phyloP scores from a whole-genome alignment of 92 coral and sea anemone species.

The Blastomussa wellsi region DNA sequence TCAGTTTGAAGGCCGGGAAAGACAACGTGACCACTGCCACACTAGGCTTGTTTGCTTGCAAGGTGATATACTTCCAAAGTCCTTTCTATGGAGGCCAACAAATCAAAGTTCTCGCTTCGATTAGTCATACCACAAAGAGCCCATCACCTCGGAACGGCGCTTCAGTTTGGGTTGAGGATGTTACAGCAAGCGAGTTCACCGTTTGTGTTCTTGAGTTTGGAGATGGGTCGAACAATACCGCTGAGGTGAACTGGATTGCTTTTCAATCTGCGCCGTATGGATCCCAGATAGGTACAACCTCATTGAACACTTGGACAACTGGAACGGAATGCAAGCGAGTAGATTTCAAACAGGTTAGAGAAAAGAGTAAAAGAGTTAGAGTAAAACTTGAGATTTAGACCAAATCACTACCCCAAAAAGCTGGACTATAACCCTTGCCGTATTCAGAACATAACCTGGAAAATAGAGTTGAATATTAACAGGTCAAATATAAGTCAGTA shows the following conservation, averaged over 20 bases:
- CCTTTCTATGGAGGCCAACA: not conserved
- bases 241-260: not conserved
- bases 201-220: slow-evolving; percentile 48
- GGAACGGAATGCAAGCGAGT: slow-evolving; percentile 5
- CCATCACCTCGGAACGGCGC: not conserved
- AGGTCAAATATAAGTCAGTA: too few relatives aligned
- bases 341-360: not conserved
- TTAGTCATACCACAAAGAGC: not conserved
- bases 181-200: slow-evolving; percentile 27
- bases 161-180: slow-evolving; percentile 43
- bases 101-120: not conserved
- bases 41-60: slow-evolving; percentile 1
- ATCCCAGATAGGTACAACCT: not conserved
- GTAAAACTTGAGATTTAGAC: too few relatives aligned
- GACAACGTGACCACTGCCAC: not conserved
- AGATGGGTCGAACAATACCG: not conserved
- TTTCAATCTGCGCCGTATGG: not conserved
- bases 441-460: too few relatives aligned
- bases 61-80: not conserved
- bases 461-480: too few relatives aligned
- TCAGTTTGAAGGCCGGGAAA: not conserved
- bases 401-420: too few relatives aligned
- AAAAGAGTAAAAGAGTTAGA: too few relatives aligned
- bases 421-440: too few relatives aligned
- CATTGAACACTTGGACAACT: slow-evolving; percentile 6